phyloP scores from a whole-genome alignment of 1,140 invertebrate species.

The Eumaeus atala region DNA sequence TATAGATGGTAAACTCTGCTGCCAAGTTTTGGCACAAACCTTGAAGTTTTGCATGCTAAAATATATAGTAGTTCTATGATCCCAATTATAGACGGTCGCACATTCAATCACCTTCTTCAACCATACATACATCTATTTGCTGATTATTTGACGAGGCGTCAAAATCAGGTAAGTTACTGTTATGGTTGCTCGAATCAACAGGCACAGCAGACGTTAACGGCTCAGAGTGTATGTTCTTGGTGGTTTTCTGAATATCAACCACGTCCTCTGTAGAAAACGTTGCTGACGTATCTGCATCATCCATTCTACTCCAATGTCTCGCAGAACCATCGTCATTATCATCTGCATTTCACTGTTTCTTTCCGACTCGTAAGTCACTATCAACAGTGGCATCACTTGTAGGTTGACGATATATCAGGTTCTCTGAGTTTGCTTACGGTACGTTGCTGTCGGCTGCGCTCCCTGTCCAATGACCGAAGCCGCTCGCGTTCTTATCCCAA shows the following conservation, averaged over 20 bases:
- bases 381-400: too few species aligned
- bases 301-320: neutral
- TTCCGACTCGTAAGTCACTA: too few species aligned
- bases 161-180: conserved; percentile 26
- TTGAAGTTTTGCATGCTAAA: conserved; percentile 32
- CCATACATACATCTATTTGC: conserved; percentile 24
- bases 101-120: conserved; percentile 30
- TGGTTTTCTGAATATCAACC: conserved; percentile 18
- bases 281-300: neutral
- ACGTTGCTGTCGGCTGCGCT: too few species aligned
- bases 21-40: conserved; percentile 30
- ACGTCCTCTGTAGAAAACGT: conserved; percentile 23
- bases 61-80: conserved; percentile 27
- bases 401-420: too few species aligned
- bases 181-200: conserved; percentile 16
- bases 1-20: conserved; percentile 26
- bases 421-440: too few species aligned
- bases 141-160: conserved; percentile 23
- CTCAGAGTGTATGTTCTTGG: conserved; percentile 15
- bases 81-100: conserved; percentile 28
- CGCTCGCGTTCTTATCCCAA: too few species aligned
- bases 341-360: neutral
- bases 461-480: too few species aligned
- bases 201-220: conserved; percentile 7
- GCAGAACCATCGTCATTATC: neutral